Evolutionary conservation across 2,888 invertebrate species (phyloP).

Genomic region (Ochropacha duplaris): DNA sequence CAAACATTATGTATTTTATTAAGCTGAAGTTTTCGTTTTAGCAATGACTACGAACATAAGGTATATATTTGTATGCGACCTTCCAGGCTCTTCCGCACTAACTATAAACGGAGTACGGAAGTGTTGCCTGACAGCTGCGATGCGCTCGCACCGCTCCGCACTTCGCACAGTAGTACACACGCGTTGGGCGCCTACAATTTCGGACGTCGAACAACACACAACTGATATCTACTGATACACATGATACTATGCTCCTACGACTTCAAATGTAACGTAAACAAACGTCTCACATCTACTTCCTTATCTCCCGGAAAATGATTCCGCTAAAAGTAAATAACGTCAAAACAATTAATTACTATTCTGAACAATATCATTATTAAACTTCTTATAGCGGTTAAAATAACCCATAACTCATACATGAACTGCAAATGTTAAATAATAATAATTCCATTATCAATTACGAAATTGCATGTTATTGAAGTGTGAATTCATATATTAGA

Average conservation of each 20-base stretch:
- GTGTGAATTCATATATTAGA: too few species aligned
- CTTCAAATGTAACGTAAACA: slow-evolving; percentile 44
- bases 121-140: slow-evolving; percentile 45
- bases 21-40: background rate
- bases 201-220: slow-evolving; percentile 32
- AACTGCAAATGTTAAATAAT: background rate
- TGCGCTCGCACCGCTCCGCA: slow-evolving; percentile 27
- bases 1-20: too few species aligned
- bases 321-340: slow-evolving; percentile 36
- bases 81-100: slow-evolving; percentile 69
- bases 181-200: slow-evolving; percentile 36
- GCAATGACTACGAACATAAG: background rate
- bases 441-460: too few species aligned
- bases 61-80: slow-evolving; percentile 28
- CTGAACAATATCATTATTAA: slow-evolving; percentile 18
- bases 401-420: background rate
- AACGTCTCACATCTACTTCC: slow-evolving; percentile 53
- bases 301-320: slow-evolving; percentile 63
- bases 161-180: slow-evolving; percentile 23
- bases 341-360: slow-evolving; percentile 20
- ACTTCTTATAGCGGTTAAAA: background rate
- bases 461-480: too few species aligned
- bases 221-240: slow-evolving; percentile 6
- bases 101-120: slow-evolving; percentile 77
- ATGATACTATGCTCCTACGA: slow-evolving; percentile 35